Evolutionary conservation across 2,888 invertebrate species (phyloP).

Genomic region (Catocala nupta): DNA sequence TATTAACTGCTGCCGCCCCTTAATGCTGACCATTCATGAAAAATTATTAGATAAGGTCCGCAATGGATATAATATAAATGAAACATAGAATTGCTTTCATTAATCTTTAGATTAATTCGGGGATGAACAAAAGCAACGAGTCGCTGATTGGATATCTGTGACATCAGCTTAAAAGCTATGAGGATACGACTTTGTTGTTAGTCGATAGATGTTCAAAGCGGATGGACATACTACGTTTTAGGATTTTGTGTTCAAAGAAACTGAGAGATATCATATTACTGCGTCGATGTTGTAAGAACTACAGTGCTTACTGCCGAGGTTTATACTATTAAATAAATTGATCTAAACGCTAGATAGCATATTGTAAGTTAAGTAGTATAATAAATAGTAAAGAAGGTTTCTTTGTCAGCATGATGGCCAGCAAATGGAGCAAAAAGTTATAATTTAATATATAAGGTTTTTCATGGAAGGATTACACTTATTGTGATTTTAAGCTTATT

Average conservation of each 20-base stretch:
- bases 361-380: too few species aligned
- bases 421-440: too few species aligned
- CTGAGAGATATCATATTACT: too few species aligned
- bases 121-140: constrained; percentile 46
- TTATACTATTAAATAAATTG: too few species aligned
- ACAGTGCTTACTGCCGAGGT: too few species aligned
- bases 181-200: constrained; percentile 44
- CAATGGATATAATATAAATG: constrained; percentile 26
- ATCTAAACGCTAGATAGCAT: too few species aligned
- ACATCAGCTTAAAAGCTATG: constrained; percentile 48
- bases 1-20: constrained; percentile 1
- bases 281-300: too few species aligned
- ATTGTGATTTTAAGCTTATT: too few species aligned
- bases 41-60: constrained; percentile 11
- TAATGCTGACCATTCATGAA: constrained; percentile 9
- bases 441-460: too few species aligned
- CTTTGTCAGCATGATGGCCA: too few species aligned
- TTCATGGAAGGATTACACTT: too few species aligned
- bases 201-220: constrained; percentile 36
- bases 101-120: constrained; percentile 45
- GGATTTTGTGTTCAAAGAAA: background rate
- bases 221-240: constrained; percentile 5
- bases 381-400: too few species aligned
- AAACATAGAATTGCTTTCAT: constrained; percentile 40
- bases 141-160: constrained; percentile 45